phyloP scores from a whole-genome alignment of 1,140 invertebrate genomes.

The Aphidius gifuensis region DNA sequence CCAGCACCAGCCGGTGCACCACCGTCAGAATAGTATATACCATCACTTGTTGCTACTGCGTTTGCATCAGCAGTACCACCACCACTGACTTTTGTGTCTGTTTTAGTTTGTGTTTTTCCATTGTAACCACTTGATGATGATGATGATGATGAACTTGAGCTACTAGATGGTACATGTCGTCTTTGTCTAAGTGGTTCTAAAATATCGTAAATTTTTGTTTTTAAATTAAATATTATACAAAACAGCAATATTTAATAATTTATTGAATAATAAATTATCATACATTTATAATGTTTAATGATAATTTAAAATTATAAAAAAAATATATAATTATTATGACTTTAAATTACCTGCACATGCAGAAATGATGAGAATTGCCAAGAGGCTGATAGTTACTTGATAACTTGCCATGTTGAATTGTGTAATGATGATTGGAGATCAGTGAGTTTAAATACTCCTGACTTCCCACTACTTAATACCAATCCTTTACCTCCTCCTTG shows the following conservation, averaged over 20 bases:
- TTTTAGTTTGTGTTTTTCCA: slow-evolving; percentile 19
- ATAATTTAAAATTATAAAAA: too few species aligned
- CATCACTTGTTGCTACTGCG: slow-evolving; percentile 2
- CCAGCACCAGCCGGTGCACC: neutral
- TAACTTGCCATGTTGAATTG: slow-evolving; percentile 20
- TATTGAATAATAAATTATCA: neutral
- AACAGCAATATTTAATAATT: neutral
- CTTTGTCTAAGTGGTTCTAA: neutral
- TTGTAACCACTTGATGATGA: slow-evolving; percentile 2
- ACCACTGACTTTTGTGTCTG: slow-evolving; percentile 12
- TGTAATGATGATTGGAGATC: slow-evolving; percentile 8
- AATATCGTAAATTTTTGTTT: neutral
- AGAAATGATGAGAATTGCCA: slow-evolving; percentile 14
- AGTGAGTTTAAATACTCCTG: slow-evolving; percentile 15
- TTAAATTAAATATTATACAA: too few species aligned
- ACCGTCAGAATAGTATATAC: neutral
- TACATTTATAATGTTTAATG: neutral
- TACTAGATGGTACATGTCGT: neutral
- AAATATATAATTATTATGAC: neutral
- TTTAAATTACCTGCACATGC: slow-evolving; percentile 11
- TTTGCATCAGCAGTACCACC: slow-evolving; percentile 14
- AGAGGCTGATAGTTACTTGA: slow-evolving; percentile 16
- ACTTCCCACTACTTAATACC: slow-evolving; percentile 11
- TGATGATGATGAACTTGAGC: slow-evolving; percentile 14
- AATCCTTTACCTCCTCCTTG: neutral